Evolutionary conservation across 2,113 vertebrate genomes (phyloP).

Genomic region (Mesocricetus auratus): DNA sequence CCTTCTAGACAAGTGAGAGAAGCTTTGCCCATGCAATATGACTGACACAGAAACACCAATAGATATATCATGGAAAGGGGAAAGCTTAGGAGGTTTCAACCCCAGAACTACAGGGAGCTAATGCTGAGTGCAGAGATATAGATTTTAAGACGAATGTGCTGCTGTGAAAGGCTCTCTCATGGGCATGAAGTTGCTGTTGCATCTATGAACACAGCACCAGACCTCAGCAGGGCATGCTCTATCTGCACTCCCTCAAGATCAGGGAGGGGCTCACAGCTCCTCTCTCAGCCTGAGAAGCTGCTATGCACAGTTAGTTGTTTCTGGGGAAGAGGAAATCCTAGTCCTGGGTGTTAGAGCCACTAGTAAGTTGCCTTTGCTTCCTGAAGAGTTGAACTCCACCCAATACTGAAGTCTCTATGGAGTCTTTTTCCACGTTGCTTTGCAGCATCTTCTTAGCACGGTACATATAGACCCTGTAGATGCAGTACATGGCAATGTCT

Average conservation of each 20-base stretch:
- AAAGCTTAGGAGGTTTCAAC: neutral
- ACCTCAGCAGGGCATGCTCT: too few relatives aligned
- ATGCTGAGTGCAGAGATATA: neutral
- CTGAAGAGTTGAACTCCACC: too few relatives aligned
- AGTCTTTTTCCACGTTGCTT: neutral
- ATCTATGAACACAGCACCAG: neutral
- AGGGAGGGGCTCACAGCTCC: neutral
- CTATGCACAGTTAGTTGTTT: neutral
- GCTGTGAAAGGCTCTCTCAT: neutral
- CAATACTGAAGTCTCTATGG: neutral
- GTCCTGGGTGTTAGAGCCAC: too few relatives aligned
- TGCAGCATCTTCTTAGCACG: neutral
- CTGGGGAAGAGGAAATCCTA: neutral
- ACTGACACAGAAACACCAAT: rapidly evolving
- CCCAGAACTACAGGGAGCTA: neutral
- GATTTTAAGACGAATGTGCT: neutral
- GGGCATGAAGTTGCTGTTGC: neutral
- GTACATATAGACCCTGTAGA: neutral
- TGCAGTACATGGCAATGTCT: neutral
- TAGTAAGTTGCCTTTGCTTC: neutral
- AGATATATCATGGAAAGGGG: neutral
- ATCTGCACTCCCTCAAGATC: too few relatives aligned
- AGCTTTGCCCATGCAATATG: neutral
- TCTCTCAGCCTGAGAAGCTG: neutral
- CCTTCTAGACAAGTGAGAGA: neutral